Conservation (phyloP, 1,140 invertebrate genomes). For the Onthophagus taurus region DNA sequence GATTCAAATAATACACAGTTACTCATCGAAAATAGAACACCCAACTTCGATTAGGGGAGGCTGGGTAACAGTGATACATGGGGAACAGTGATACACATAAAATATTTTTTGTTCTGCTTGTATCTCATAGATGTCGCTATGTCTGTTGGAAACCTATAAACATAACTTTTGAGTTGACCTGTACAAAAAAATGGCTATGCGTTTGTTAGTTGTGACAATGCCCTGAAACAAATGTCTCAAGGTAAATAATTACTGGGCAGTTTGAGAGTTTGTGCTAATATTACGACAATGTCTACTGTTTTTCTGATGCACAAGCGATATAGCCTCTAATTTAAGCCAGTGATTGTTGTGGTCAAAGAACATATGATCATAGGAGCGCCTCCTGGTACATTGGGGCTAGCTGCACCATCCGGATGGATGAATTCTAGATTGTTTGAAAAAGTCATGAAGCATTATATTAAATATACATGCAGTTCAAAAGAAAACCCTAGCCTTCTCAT, state of each 20-base stretch:
- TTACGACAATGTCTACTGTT: not conserved
- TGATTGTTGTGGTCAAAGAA: slow-evolving; percentile 25
- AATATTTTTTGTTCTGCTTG: slow-evolving; percentile 22
- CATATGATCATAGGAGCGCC: slow-evolving; percentile 31
- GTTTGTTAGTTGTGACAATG: too few relatives aligned
- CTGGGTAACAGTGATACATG: not conserved
- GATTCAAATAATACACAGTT: too few relatives aligned
- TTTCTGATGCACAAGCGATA: not conserved
- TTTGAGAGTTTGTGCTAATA: slow-evolving; percentile 29
- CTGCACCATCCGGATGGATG: slow-evolving; percentile 37
- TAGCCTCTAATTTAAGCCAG: slow-evolving; percentile 15
- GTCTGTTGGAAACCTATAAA: too few relatives aligned
- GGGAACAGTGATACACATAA: not conserved
- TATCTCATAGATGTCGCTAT: too few relatives aligned
- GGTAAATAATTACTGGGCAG: slow-evolving; percentile 35
- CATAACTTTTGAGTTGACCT: too few relatives aligned
- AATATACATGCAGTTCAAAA: slow-evolving; percentile 23
- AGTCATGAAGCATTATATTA: slow-evolving; percentile 37
- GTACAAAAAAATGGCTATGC: too few relatives aligned
- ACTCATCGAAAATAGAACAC: too few relatives aligned
- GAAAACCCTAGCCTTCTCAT: slow-evolving; percentile 32
- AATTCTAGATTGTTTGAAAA: slow-evolving; percentile 29
- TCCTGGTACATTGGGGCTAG: slow-evolving; percentile 35
- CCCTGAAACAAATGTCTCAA: slow-evolving; percentile 33
- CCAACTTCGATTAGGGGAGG: too few relatives aligned